Conservation (phyloP, 2,113 vertebrate genomes). For the Ctenodactylus gundi region DNA sequence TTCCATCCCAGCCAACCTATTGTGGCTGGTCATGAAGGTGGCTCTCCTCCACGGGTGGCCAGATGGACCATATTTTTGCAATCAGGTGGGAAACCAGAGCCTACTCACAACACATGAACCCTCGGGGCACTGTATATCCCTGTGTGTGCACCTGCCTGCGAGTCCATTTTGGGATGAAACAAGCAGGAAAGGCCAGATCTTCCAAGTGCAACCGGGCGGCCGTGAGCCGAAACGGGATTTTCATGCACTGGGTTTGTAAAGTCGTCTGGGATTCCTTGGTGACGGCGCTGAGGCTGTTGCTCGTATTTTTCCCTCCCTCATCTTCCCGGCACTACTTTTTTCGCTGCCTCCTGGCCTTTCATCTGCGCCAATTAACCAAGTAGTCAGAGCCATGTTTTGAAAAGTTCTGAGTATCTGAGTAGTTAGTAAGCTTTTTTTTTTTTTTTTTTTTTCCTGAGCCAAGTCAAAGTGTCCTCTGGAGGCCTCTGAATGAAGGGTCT, state of each 20-base stretch:
- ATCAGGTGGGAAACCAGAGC: background rate
- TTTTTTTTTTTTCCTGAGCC: conserved; percentile 61
- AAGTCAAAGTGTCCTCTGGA: conserved; percentile 64
- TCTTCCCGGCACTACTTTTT: conserved; percentile 73
- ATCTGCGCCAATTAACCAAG: conserved; percentile 84
- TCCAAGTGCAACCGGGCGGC: conserved; percentile 68
- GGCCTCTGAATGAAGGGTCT: conserved; percentile 52
- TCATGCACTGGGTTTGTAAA: conserved; percentile 60
- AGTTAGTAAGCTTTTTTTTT: conserved; percentile 56
- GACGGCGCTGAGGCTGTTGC: conserved; percentile 52
- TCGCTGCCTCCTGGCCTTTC: conserved; percentile 79
- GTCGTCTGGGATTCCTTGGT: conserved; percentile 66
- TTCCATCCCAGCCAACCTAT: background rate
- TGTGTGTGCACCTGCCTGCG: background rate
- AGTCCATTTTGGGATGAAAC: background rate
- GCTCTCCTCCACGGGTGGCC: background rate
- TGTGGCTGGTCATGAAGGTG: background rate
- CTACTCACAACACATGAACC: conserved; percentile 43
- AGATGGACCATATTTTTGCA: background rate
- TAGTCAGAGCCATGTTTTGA: conserved; percentile 71
- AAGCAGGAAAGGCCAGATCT: background rate
- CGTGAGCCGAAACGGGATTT: conserved; percentile 64
- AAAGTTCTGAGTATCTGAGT: conserved; percentile 79
- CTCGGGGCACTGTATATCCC: background rate
- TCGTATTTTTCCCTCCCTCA: conserved; percentile 72